These are phyloP conservation scores for Orestias chungarensis DNA, from an alignment of 2,797 vertebrate genomes.

Conservation along the genomic window DNA sequence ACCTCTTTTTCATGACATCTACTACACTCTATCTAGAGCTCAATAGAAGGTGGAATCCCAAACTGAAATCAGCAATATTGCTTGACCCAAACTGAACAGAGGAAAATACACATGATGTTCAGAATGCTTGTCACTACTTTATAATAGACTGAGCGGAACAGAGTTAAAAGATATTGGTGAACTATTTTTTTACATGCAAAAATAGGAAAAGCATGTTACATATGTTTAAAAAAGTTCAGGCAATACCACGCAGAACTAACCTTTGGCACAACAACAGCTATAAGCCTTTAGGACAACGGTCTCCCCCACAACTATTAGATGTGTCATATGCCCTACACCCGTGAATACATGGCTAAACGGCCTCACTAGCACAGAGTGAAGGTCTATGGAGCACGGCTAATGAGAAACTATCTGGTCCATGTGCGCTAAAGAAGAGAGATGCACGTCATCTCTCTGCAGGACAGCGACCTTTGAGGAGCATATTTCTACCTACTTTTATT, in stretches of 20 bases:
- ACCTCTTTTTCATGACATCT: neutral
- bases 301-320: too few species aligned
- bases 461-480: too few species aligned
- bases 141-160: neutral
- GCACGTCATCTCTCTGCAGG: too few species aligned
- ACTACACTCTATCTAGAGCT: neutral
- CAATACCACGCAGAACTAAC: neutral
- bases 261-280: neutral
- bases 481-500: neutral
- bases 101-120: too few species aligned
- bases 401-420: too few species aligned
- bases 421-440: too few species aligned
- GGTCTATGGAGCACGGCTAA: too few species aligned
- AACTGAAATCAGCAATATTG: neutral
- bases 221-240: neutral
- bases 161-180: neutral
- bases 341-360: too few species aligned
- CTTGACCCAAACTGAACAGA: neutral
- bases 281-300: neutral
- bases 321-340: too few species aligned
- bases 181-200: neutral
- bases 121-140: too few species aligned
- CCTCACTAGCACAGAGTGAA: too few species aligned
- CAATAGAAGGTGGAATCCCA: neutral
- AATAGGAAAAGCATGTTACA: neutral